phyloP scores from a whole-genome alignment of 2,113 vertebrate species.

The Sminthopsis crassicaudata region DNA sequence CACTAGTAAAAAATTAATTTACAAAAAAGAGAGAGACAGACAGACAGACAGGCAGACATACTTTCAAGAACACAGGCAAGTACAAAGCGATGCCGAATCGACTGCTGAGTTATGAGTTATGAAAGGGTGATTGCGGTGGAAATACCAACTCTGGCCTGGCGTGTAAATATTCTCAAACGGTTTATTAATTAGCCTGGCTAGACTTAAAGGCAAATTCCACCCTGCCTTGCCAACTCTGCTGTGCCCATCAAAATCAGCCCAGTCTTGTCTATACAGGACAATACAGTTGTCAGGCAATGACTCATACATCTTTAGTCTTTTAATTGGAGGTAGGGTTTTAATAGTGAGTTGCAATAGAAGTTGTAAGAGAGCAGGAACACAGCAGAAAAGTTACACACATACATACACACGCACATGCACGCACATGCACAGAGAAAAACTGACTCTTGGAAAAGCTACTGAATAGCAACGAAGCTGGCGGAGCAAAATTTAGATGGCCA shows the following conservation, averaged over 20 bases:
- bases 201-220: constrained; percentile 79
- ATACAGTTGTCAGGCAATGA: constrained; percentile 80
- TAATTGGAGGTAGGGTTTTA: constrained; percentile 75
- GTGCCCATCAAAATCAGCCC: constrained; percentile 77
- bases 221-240: constrained; percentile 74
- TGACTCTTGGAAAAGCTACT: constrained; percentile 58
- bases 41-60: constrained; percentile 82
- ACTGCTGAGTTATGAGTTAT: constrained; percentile 44
- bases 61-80: constrained; percentile 72
- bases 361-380: constrained; percentile 42
- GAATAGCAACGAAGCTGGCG: constrained; percentile 30
- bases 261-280: constrained; percentile 82
- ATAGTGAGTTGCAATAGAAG: constrained; percentile 77
- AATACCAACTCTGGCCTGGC: constrained; percentile 65
- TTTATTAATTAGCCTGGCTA: constrained; percentile 81
- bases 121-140: constrained; percentile 32
- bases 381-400: neutral
- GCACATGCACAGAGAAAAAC: constrained; percentile 36
- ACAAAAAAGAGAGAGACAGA: constrained; percentile 28
- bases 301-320: constrained; percentile 71
- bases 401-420: neutral
- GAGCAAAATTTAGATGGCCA: constrained; percentile 64
- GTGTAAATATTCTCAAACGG: constrained; percentile 65
- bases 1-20: constrained; percentile 77
- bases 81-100: constrained; percentile 35